These are phyloP conservation scores for Coenonympha glycerion DNA, from an alignment of 2,888 invertebrate species.

Conservation along the genomic window DNA sequence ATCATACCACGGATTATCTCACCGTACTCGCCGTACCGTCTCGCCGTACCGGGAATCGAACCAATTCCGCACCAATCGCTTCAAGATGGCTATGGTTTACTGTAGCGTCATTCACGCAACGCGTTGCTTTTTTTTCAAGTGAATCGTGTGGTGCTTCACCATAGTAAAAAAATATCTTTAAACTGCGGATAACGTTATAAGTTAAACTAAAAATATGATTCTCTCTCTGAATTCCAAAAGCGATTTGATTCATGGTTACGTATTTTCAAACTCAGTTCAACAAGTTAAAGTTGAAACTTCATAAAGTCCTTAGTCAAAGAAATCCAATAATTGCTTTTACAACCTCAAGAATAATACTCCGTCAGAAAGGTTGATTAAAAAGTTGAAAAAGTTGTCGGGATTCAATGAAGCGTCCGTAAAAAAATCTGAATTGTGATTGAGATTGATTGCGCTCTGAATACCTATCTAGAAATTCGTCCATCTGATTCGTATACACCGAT, in stretches of 20 bases:
- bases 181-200: too few relatives aligned
- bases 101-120: too few relatives aligned
- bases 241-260: background rate
- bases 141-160: too few relatives aligned
- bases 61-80: too few relatives aligned
- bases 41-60: background rate
- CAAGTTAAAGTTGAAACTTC: constrained; percentile 2
- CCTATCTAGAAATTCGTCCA: background rate
- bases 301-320: background rate
- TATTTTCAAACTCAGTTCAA: constrained; percentile 1
- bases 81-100: too few relatives aligned
- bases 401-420: constrained; percentile 1
- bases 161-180: too few relatives aligned
- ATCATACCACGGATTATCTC: too few relatives aligned
- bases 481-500: background rate
- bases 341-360: background rate
- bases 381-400: background rate
- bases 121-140: too few relatives aligned
- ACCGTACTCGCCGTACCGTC: too few relatives aligned
- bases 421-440: background rate
- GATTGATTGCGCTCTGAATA: background rate
- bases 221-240: background rate
- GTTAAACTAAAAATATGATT: background rate
- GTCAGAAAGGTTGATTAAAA: constrained; percentile 3
- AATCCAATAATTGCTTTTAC: constrained; percentile 9